Evolutionary conservation across 1,140 invertebrate genomes (phyloP).

Genomic region (Drosophila ohnishii): DNA sequence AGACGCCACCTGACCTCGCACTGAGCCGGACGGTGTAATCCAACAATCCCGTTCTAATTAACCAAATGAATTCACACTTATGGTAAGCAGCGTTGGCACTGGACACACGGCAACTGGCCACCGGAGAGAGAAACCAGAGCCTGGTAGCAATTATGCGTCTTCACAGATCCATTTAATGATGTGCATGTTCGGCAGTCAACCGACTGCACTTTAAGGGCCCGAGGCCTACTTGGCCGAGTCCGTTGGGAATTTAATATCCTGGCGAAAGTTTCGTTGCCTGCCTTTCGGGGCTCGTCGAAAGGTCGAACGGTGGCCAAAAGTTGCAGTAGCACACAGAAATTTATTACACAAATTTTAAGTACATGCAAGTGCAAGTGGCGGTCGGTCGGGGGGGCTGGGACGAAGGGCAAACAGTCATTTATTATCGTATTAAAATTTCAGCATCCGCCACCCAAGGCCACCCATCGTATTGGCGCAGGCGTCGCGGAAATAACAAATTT

Average conservation of each 20-base stretch:
- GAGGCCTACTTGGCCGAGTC: slow-evolving; percentile 10
- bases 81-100: slow-evolving; percentile 48
- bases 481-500: slow-evolving; percentile 79
- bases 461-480: slow-evolving; percentile 52
- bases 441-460: slow-evolving; percentile 6
- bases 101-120: slow-evolving; percentile 9
- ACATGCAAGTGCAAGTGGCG: slow-evolving; percentile 32
- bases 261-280: slow-evolving; percentile 36
- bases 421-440: slow-evolving; percentile 78
- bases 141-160: slow-evolving; percentile 44
- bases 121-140: slow-evolving; percentile 21
- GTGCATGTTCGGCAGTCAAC: slow-evolving; percentile 31
- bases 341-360: slow-evolving; percentile 60
- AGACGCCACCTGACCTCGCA: slow-evolving; percentile 1
- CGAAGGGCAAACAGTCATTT: slow-evolving; percentile 49
- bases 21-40: slow-evolving; percentile 44
- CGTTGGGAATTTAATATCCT: slow-evolving; percentile 55
- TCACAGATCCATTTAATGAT: slow-evolving; percentile 52
- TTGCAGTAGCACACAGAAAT: slow-evolving; percentile 58
- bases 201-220: slow-evolving; percentile 24
- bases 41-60: slow-evolving; percentile 70
- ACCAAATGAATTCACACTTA: slow-evolving; percentile 79
- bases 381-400: background rate
- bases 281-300: slow-evolving; percentile 29
- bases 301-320: slow-evolving; percentile 53